phyloP scores from a whole-genome alignment of 2,113 vertebrate species.

The Callopanchax toddi region DNA sequence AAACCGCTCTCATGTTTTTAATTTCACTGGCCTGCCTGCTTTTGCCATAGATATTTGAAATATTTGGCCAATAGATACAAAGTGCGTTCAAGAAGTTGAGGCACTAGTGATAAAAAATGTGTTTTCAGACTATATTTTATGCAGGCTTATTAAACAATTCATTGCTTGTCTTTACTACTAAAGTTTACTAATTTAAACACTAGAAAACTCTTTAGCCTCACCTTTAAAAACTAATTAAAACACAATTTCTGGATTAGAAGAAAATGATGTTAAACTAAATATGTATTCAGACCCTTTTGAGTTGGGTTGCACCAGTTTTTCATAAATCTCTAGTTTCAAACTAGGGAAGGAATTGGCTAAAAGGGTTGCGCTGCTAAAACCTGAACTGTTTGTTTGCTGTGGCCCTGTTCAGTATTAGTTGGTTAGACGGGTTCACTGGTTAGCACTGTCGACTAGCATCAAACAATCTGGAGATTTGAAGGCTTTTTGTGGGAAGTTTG shows the following conservation, averaged over 20 bases:
- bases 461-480: no score
- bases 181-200: neutral
- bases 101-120: neutral
- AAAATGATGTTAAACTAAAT: neutral
- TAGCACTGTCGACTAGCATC: no score
- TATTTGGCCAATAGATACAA: neutral
- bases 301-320: constrained; percentile 29
- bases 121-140: neutral
- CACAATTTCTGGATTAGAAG: no score
- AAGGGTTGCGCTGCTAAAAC: constrained; percentile 1
- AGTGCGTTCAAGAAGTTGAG: constrained; percentile 7
- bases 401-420: neutral
- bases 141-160: neutral
- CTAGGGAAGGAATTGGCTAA: neutral
- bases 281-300: no score
- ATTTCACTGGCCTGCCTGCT: constrained; percentile 38
- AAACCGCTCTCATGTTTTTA: constrained; percentile 29
- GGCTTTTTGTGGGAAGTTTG: no score
- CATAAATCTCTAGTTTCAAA: constrained; percentile 1
- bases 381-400: neutral
- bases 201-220: neutral
- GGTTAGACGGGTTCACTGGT: neutral
- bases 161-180: neutral
- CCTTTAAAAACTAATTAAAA: neutral
- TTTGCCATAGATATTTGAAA: constrained; percentile 19